Conservation (phyloP, 2,113 vertebrate species). For the Tringa solitaria region DNA sequence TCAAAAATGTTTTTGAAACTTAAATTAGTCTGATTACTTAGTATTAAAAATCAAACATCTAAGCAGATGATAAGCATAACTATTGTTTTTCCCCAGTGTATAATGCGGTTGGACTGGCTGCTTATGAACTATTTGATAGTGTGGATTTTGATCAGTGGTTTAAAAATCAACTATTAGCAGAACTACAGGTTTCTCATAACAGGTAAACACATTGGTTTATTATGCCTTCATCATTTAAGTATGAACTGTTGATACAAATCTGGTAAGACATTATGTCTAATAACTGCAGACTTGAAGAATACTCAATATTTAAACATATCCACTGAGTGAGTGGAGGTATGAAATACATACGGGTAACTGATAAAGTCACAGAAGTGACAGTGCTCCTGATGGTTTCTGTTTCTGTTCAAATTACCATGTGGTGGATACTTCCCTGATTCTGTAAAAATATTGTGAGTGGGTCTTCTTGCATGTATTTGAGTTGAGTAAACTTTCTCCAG, state of each 20-base stretch:
- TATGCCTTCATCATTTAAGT: background rate
- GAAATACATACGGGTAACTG: background rate
- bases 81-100: constrained; percentile 80
- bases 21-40: background rate
- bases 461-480: background rate
- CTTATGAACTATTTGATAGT: constrained; percentile 96
- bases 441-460: background rate
- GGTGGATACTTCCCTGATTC: background rate
- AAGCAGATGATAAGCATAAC: background rate
- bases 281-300: background rate
- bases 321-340: background rate
- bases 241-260: background rate
- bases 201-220: constrained; percentile 77
- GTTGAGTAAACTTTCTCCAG: background rate
- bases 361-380: background rate
- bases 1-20: background rate
- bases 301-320: background rate
- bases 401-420: background rate
- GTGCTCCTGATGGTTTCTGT: background rate
- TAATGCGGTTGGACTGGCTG: constrained; percentile 94
- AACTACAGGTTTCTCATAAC: constrained; percentile 91
- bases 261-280: background rate
- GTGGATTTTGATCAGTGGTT: constrained; percentile 99
- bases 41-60: background rate
- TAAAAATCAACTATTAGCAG: constrained; percentile 92